Evolutionary conservation across 2,888 invertebrate genomes (phyloP).

Genomic region (Phlogophora meticulosa): DNA sequence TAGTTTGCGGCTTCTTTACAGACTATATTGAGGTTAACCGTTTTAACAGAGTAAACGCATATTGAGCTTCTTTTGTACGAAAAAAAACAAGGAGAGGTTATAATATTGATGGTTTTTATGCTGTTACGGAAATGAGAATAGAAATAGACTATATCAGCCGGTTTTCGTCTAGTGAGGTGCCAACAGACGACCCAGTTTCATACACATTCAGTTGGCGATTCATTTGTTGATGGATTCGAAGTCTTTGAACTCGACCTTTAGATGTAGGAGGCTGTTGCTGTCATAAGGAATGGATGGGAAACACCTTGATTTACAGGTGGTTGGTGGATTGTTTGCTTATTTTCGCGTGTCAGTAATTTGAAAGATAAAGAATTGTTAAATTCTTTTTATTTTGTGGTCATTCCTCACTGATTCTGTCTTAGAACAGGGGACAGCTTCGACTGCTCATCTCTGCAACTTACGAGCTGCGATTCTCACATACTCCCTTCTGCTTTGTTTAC

Average conservation of each 20-base stretch:
- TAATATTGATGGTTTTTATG: constrained; percentile 48
- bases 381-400: no score
- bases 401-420: neutral
- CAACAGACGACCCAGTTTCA: constrained; percentile 28
- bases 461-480: no score
- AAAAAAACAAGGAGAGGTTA: no score
- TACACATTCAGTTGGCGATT: constrained; percentile 4
- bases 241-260: constrained; percentile 39
- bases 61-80: no score
- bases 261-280: constrained; percentile 11
- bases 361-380: neutral
- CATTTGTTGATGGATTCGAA: constrained; percentile 37
- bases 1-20: no score
- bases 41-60: no score
- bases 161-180: constrained; percentile 39
- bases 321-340: neutral
- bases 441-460: no score
- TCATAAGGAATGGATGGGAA: neutral
- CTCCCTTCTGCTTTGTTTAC: no score
- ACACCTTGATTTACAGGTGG: constrained; percentile 8
- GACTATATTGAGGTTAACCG: no score
- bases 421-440: neutral
- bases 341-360: neutral
- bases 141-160: constrained; percentile 42
- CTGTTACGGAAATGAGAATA: constrained; percentile 40